Evolutionary conservation across 2,113 vertebrate species (phyloP).

Genomic region (Ciconia maguari): DNA sequence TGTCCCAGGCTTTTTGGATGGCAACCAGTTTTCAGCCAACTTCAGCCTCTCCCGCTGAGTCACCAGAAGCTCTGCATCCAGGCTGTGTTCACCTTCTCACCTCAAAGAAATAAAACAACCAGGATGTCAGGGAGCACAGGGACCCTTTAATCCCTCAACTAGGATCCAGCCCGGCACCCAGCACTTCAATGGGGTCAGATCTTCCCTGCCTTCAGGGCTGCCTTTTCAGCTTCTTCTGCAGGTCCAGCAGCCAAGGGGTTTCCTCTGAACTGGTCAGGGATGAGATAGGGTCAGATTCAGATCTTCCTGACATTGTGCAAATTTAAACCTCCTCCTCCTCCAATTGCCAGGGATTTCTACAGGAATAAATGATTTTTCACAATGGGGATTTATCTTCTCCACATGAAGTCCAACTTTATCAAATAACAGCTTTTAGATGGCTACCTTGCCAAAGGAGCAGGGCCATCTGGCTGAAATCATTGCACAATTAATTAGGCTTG

Average conservation of each 20-base stretch:
- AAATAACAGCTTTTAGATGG: not conserved
- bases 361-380: not conserved
- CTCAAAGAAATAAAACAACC: not conserved
- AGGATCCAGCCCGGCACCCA: not conserved
- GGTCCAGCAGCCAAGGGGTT: not conserved
- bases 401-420: not conserved
- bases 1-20: constrained; percentile 43
- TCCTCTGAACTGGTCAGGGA: not conserved
- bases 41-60: constrained; percentile 1
- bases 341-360: not conserved
- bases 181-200: not conserved
- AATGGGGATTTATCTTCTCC: not conserved
- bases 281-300: not conserved
- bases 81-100: not conserved
- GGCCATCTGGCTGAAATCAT: not conserved
- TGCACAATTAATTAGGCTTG: not conserved
- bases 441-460: not conserved
- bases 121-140: not conserved
- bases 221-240: not conserved
- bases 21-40: constrained; percentile 1
- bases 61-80: not conserved
- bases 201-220: not conserved
- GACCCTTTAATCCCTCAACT: not conserved
- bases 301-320: not conserved
- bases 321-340: not conserved